phyloP scores from a whole-genome alignment of 2,888 invertebrate species.

The Ormyrus nitidulus region DNA sequence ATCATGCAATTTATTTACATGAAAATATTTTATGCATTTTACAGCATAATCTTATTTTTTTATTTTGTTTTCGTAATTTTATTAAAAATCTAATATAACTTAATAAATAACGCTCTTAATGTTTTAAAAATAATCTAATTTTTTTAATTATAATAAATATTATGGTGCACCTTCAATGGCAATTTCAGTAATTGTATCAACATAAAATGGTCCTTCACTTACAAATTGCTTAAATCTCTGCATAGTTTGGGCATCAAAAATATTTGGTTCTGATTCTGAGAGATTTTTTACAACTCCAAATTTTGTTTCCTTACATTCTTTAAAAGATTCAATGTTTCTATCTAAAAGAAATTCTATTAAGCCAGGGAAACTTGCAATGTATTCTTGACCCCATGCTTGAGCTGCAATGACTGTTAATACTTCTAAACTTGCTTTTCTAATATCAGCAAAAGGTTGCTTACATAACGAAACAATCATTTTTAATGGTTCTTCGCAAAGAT shows the following conservation, averaged over 20 bases:
- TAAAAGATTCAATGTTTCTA: slow-evolving; percentile 82
- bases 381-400: slow-evolving; percentile 88
- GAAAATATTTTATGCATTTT: slow-evolving; percentile 24
- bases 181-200: slow-evolving; percentile 84
- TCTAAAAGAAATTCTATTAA: slow-evolving; percentile 88
- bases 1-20: slow-evolving; percentile 44
- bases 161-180: slow-evolving; percentile 82
- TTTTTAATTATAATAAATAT: slow-evolving; percentile 43
- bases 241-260: slow-evolving; percentile 80
- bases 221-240: slow-evolving; percentile 83
- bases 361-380: slow-evolving; percentile 84
- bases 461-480: slow-evolving; percentile 80
- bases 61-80: slow-evolving; percentile 11
- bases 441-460: slow-evolving; percentile 89
- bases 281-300: slow-evolving; percentile 83
- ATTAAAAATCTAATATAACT: slow-evolving; percentile 31
- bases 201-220: slow-evolving; percentile 86
- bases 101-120: slow-evolving; percentile 11
- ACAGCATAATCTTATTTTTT: slow-evolving; percentile 14
- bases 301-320: slow-evolving; percentile 85
- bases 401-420: slow-evolving; percentile 82
- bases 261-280: slow-evolving; percentile 76
- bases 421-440: slow-evolving; percentile 82
- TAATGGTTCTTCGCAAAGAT: slow-evolving; percentile 78
- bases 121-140: slow-evolving; percentile 29